A percentile compares a stretch with the other conserved stretches of the same genome.
Conservation (phyloP, 2,113 vertebrate genomes). For the Entelurus aequoreus region DNA sequence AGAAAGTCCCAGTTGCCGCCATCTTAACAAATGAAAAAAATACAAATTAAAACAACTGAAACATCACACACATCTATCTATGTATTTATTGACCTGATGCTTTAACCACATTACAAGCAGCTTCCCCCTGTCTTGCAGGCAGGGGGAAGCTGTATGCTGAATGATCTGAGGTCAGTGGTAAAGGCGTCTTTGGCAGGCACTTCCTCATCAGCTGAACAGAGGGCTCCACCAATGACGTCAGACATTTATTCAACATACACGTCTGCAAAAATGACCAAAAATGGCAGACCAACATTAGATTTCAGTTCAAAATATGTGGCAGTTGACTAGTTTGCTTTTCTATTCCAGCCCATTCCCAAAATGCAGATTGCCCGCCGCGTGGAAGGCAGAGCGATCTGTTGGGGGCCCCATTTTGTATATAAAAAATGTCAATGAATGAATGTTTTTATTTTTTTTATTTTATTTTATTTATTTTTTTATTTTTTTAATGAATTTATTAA, state of each 20-base stretch:
- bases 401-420: no score
- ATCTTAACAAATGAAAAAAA: background rate
- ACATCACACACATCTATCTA: background rate
- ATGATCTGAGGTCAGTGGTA: conserved; percentile 71
- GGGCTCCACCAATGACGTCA: conserved; percentile 67
- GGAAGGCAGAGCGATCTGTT: no score
- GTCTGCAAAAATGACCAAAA: conserved; percentile 57
- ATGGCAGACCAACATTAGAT: background rate
- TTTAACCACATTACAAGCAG: background rate
- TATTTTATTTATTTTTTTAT: no score
- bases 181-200: conserved; percentile 74
- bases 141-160: conserved; percentile 76
- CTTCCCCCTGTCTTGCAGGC: conserved; percentile 42
- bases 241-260: conserved; percentile 58
- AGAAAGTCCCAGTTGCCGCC: background rate
- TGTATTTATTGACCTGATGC: conserved; percentile 35
- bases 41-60: background rate
- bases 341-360: background rate
- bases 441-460: no score
- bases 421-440: no score
- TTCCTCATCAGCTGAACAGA: conserved; percentile 81
- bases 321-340: background rate
- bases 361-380: no score
- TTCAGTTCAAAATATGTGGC: background rate
- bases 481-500: no score